Percentiles rank a stretch among this genome's conserved stretches.
phyloP scores from a whole-genome alignment of 2,888 invertebrate genomes.

The Syrista parreyssii region DNA sequence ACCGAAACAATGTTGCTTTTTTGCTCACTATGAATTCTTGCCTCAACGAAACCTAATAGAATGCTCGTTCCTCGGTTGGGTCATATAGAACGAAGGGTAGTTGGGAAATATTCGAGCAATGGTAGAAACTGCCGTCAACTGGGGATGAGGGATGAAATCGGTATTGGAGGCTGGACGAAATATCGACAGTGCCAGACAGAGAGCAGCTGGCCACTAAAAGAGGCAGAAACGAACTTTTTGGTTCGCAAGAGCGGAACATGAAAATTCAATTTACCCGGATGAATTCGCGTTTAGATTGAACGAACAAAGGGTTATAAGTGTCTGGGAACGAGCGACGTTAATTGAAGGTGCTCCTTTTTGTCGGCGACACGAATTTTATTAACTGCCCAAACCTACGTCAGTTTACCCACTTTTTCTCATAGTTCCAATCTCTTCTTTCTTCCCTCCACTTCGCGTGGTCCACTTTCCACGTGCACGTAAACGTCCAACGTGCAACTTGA shows the following conservation, averaged over 20 bases:
- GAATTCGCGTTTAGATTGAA: not conserved
- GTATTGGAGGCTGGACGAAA: not conserved
- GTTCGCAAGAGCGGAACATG: not conserved
- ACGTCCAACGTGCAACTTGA: not conserved
- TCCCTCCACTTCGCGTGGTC: not conserved
- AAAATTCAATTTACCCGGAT: not conserved
- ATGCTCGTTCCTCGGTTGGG: not conserved
- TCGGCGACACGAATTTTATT: not conserved
- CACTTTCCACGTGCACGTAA: no score
- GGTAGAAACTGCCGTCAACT: not conserved
- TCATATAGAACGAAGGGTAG: not conserved
- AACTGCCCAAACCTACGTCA: not conserved
- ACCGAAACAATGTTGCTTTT: not conserved
- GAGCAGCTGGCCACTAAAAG: not conserved
- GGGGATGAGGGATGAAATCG: not conserved
- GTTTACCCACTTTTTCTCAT: not conserved
- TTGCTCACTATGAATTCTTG: not conserved
- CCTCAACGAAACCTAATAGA: not conserved
- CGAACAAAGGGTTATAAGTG: not conserved
- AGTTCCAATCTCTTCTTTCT: not conserved
- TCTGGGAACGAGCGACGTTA: not conserved
- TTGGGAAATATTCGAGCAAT: not conserved
- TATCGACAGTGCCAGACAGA: not conserved
- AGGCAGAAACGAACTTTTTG: not conserved
- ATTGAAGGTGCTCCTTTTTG: not conserved